These are phyloP conservation scores for Orthosia cruda DNA, from an alignment of 2,888 invertebrate species.

Conservation along the genomic window DNA sequence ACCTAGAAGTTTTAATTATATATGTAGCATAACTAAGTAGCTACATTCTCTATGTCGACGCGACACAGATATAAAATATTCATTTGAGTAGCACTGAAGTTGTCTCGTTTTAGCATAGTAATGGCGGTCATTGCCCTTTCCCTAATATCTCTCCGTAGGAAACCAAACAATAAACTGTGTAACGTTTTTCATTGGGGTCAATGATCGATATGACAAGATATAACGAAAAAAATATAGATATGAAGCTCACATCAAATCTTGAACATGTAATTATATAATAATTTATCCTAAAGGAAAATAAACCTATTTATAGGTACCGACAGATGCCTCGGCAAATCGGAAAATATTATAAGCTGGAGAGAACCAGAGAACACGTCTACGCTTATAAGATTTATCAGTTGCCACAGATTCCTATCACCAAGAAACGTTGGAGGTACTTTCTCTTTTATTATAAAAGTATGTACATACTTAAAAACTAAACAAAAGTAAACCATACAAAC, in stretches of 20 bases:
- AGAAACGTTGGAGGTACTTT: constrained; percentile 21
- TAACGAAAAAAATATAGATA: neutral
- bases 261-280: neutral
- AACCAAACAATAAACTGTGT: too few relatives aligned
- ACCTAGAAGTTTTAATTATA: too few relatives aligned
- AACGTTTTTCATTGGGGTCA: neutral
- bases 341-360: constrained; percentile 8
- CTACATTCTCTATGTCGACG: too few relatives aligned
- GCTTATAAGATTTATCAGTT: constrained; percentile 25
- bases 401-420: constrained; percentile 30
- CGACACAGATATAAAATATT: too few relatives aligned
- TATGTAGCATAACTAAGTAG: too few relatives aligned
- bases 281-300: constrained; percentile 8
- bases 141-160: too few relatives aligned
- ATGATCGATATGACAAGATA: neutral
- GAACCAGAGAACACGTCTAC: constrained; percentile 9
- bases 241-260: neutral
- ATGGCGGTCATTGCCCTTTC: too few relatives aligned
- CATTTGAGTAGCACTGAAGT: too few relatives aligned
- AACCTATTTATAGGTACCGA: neutral
- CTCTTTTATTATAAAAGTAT: too few relatives aligned
- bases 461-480: too few relatives aligned
- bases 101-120: too few relatives aligned
- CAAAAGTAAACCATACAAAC: too few relatives aligned
- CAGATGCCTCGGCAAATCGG: constrained; percentile 11